Base-by-base conservation (phyloP, 35 echinoderm and acorn worm species). In the Hemicentrotus pulcherrimus region DNA sequence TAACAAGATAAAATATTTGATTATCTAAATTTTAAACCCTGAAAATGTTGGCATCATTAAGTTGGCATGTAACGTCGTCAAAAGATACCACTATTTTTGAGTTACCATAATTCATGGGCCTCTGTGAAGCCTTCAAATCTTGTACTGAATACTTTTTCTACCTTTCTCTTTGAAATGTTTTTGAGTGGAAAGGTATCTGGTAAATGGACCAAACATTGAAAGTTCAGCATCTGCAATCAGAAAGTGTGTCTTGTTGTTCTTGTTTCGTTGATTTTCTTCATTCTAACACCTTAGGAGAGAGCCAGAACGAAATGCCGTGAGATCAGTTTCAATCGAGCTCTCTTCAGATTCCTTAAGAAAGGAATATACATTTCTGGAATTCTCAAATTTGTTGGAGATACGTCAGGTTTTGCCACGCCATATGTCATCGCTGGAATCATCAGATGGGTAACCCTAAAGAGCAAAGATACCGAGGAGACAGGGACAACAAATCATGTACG, bases 311-410 rank as follows among this genome's bases (percentile, higher is more conserved):
- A 52, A 10, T 94, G 96, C 9, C 86, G 78, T 19, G 31, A 91
- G 28, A 89, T 97, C 13, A 97, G 90, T 91, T 86, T 98, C 2
- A 97, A 97, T 92, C 95, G 96, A 58, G 98, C 94, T 9, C 96
- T 96, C 91, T 16, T 47, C 13, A 95, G 88, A 31, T 95, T 95
- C 8, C 96, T 94, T 87, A 96, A 96, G 14, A 30, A 31, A 30
- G 86, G 50, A 24, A 89, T 99, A 13, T 16, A 45, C 16, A 47
- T 94, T 28, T 97, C 95, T 86, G 98, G 98, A 18, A 47, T 97
- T 6, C 33, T 99, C 88, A 99, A 97, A 58, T 99, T 99, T n/a
- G 88, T 96, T 46, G 97, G 95, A 5, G 98, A 98, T 78, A 60
- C 95, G 5, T 94, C 96, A 19, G 91, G 91, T n/a, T 99, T 99